These are phyloP conservation scores for Paedocypris micromegethes DNA, from an alignment of 2,797 vertebrate genomes.

Conservation along the genomic window DNA sequence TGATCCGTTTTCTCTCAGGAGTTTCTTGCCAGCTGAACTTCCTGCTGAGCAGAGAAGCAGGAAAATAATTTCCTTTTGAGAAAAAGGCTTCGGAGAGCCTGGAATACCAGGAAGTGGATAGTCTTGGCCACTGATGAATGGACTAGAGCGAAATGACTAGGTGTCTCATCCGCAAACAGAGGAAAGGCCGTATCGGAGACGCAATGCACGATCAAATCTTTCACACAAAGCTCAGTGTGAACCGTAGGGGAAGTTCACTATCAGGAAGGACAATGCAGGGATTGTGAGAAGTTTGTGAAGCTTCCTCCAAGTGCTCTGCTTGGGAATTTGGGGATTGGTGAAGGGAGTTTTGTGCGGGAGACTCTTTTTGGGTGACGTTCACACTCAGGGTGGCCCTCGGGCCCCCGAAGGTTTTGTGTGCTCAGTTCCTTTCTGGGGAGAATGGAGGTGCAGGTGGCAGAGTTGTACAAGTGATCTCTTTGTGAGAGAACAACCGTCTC, in stretches of 20 bases:
- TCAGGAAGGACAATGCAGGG: slow-evolving; percentile 26
- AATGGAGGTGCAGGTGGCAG: slow-evolving; percentile 36
- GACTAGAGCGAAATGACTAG: slow-evolving; percentile 11
- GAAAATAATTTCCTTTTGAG: slow-evolving; percentile 1
- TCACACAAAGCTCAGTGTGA: slow-evolving; percentile 12
- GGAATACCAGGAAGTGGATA: not conserved
- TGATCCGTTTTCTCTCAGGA: slow-evolving; percentile 16
- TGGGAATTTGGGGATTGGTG: slow-evolving; percentile 22
- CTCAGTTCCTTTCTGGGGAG: slow-evolving; percentile 3
- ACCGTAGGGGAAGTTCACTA: slow-evolving; percentile 12
- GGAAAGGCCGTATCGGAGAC: slow-evolving; percentile 5
- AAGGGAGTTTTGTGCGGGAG: slow-evolving; percentile 13
- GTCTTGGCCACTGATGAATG: slow-evolving; percentile 24
- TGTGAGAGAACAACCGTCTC: slow-evolving; percentile 13
- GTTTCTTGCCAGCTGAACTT: not conserved
- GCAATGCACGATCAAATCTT: not conserved
- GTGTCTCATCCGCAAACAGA: slow-evolving; percentile 34
- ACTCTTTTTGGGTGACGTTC: slow-evolving; percentile 10
- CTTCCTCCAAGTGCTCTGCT: slow-evolving; percentile 13
- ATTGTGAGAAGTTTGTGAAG: slow-evolving; percentile 33
- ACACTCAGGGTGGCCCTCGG: not conserved
- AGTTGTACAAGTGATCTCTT: slow-evolving; percentile 36
- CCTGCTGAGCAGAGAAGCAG: slow-evolving; percentile 1
- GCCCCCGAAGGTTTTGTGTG: slow-evolving; percentile 36
- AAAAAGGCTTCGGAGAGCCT: slow-evolving; percentile 1